Percentiles rank a stretch among this genome's conserved stretches.
phyloP scores from a whole-genome alignment of 2,888 invertebrate genomes.

The Hecatera dysodea region DNA sequence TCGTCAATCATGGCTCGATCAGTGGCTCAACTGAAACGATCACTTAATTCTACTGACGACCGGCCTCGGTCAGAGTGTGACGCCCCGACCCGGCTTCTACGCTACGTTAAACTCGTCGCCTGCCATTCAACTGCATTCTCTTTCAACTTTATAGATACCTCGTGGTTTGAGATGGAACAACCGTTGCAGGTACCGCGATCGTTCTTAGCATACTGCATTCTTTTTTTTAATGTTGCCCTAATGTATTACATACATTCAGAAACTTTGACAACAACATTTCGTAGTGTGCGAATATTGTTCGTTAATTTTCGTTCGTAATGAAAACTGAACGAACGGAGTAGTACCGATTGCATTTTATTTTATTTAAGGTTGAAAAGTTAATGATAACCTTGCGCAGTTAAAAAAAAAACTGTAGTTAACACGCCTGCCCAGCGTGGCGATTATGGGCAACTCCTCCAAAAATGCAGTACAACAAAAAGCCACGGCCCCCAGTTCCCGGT shows the following conservation, averaged over 20 bases:
- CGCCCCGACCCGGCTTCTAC: neutral
- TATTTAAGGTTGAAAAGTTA: neutral
- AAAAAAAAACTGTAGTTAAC: too few relatives aligned
- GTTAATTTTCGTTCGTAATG: neutral
- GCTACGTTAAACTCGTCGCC: constrained; percentile 15
- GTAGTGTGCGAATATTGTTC: neutral
- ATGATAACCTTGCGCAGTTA: neutral
- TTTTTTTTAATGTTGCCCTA: neutral
- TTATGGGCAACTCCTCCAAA: too few relatives aligned
- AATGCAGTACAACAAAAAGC: too few relatives aligned
- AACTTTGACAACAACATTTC: neutral
- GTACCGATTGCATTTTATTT: neutral
- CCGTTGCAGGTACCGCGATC: neutral
- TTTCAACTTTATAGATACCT: constrained; percentile 16
- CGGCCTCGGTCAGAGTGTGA: neutral
- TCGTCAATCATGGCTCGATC: constrained; percentile 5
- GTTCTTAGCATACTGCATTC: neutral
- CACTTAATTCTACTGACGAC: too few relatives aligned
- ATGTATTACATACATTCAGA: neutral
- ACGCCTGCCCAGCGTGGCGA: too few relatives aligned
- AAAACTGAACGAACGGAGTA: neutral
- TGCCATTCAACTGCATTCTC: constrained; percentile 21
- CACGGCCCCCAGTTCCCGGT: too few relatives aligned
- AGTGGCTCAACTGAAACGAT: constrained; percentile 7
- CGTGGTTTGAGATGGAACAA: constrained; percentile 2